These are phyloP conservation scores for Xanthorhoe spadicearia DNA, from an alignment of 2,888 invertebrate genomes.

Conservation along the genomic window DNA sequence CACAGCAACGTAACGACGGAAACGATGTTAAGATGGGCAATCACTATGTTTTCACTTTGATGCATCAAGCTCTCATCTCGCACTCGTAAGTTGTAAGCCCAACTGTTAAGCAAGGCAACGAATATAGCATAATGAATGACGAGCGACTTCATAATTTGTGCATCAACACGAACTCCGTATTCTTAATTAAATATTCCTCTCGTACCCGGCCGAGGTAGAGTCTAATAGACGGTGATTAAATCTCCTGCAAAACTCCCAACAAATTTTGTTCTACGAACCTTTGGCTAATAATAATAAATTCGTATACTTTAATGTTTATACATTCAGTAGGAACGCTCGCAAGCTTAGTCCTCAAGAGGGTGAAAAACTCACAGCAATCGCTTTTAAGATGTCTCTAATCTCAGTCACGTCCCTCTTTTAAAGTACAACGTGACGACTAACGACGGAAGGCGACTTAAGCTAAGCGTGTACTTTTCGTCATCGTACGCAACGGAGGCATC, in stretches of 20 bases:
- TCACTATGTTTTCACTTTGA: slow-evolving; percentile 59
- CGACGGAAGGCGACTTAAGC: slow-evolving; percentile 64
- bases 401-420: slow-evolving; percentile 41
- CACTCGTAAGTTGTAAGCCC: slow-evolving; percentile 13
- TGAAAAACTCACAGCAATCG: slow-evolving; percentile 68
- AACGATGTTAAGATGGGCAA: slow-evolving; percentile 61
- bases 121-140: slow-evolving; percentile 1
- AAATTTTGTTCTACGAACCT: slow-evolving; percentile 56
- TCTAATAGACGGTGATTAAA: slow-evolving; percentile 64
- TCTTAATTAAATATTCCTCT: slow-evolving; percentile 54
- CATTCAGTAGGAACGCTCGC: slow-evolving; percentile 48
- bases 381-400: slow-evolving; percentile 54
- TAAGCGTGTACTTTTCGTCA: too few relatives aligned
- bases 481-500: too few relatives aligned
- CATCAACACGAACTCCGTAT: slow-evolving; percentile 51
- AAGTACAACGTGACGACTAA: slow-evolving; percentile 55
- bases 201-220: slow-evolving; percentile 21
- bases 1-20: slow-evolving; percentile 42
- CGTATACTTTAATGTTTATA: slow-evolving; percentile 75
- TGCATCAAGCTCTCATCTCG: slow-evolving; percentile 38
- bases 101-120: neutral
- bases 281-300: slow-evolving; percentile 66
- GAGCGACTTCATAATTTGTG: slow-evolving; percentile 49
- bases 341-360: slow-evolving; percentile 56
- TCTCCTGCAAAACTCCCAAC: slow-evolving; percentile 50